Evolutionary conservation across 2,888 invertebrate species (phyloP), one percentile per base, ranked within the genome.

Genomic region (Gymnosoma rotundatum): DNA sequence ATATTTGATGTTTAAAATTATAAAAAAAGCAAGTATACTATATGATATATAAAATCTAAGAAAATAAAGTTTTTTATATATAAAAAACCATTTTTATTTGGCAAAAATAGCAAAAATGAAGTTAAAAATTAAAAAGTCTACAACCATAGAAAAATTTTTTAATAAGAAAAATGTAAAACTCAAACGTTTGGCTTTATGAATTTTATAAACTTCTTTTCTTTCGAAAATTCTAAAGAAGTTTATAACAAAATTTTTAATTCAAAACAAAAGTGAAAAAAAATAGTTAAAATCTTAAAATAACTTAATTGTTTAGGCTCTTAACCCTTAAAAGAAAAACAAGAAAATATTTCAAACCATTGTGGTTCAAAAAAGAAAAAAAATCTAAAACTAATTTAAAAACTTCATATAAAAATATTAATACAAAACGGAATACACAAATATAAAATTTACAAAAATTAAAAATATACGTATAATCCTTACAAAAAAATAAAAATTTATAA

Each of bases 241-340:
- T 81, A 81, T 81, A 74, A 81, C 78, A 36, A 78, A 78, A 78
- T 72, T 83, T 82, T 73, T 42, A 63, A 73, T 67, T 21, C 67
- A 78, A 76, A n/a, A 50, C 32, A 81, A 67, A 64, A 61, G 9
- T 21, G 42, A 66, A 16, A 61, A 82, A 58, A 60, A 84, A 78
- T 84, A 84, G 84, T 74, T 61, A 74, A 84, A 81, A 84, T 84
- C 73, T 84, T 84, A 84, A 84, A 84, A 67, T 84, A 81, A 84
- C 81, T 81, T 84, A 81, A 80, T 78, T 83, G 80, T 80, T 83
- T 80, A 83, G 83, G 80, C 83, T 78, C 83, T 78, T 80, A 83
- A 80, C 76, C 76, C 72, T 36, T 32, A 32, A 36, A 80, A 80
- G 25, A 82, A 75, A 82, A 85, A 79, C 81, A 70, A 74, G 20